A percentile compares a stretch with the other conserved stretches of the same genome.
Evolutionary conservation across 2,113 vertebrate species (phyloP).

Genomic region (Takifugu bimaculatus): DNA sequence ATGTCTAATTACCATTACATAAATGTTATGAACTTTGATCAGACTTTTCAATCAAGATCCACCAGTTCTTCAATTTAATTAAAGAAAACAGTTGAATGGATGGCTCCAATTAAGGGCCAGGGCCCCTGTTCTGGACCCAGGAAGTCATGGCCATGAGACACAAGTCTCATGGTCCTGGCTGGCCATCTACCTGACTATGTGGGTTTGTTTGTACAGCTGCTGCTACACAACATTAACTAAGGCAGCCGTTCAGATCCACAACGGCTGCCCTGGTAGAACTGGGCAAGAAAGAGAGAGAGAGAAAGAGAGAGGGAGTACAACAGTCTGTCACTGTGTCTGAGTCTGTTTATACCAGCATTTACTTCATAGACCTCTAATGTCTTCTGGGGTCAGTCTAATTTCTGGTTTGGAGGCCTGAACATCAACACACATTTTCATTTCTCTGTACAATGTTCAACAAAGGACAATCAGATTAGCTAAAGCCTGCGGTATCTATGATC

Average conservation of each 20-base stretch:
- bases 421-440: slow-evolving; percentile 5
- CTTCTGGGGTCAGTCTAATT: slow-evolving; percentile 5
- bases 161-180: slow-evolving; percentile 62
- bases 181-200: slow-evolving; percentile 76
- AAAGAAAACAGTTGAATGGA: slow-evolving; percentile 94
- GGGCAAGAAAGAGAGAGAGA: neutral
- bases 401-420: neutral
- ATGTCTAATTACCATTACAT: slow-evolving; percentile 40
- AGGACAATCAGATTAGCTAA: neutral
- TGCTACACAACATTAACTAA: slow-evolving; percentile 80
- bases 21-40: slow-evolving; percentile 85
- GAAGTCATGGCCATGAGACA: slow-evolving; percentile 60
- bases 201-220: slow-evolving; percentile 91
- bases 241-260: slow-evolving; percentile 73
- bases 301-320: neutral
- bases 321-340: neutral
- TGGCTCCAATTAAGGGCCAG: slow-evolving; percentile 88
- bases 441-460: neutral
- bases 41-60: slow-evolving; percentile 87
- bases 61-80: slow-evolving; percentile 92
- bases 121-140: slow-evolving; percentile 70
- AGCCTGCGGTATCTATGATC: slow-evolving; percentile 1
- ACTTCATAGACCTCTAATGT: slow-evolving; percentile 1
- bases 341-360: slow-evolving; percentile 4
- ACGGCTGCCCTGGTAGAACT: slow-evolving; percentile 73